These are phyloP conservation scores for Aricia artaxerxes DNA, from an alignment of 2,888 invertebrate genomes.

Conservation along the genomic window DNA sequence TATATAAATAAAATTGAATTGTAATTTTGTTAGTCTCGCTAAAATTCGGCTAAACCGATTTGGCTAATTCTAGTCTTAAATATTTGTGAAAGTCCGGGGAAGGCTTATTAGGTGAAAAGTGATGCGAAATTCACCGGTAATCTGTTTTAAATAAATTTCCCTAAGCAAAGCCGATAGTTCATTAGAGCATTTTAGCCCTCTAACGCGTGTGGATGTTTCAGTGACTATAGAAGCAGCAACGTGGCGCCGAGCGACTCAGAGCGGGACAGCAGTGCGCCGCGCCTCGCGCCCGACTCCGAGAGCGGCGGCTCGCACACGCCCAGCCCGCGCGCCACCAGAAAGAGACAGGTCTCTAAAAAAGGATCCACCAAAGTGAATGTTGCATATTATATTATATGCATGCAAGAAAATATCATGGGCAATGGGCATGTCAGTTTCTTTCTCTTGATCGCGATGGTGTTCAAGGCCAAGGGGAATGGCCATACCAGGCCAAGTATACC, in stretches of 20 bases:
- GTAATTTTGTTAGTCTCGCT: too few relatives aligned
- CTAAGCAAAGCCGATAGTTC: too few relatives aligned
- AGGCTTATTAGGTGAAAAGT: too few relatives aligned
- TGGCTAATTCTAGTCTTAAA: too few relatives aligned
- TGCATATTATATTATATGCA: neutral
- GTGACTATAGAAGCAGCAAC: slow-evolving; percentile 96
- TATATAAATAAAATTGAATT: too few relatives aligned
- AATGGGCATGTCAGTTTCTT: neutral
- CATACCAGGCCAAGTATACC: too few relatives aligned
- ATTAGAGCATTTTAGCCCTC: neutral
- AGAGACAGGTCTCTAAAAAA: slow-evolving; percentile 82
- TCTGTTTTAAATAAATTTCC: too few relatives aligned
- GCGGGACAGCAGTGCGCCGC: slow-evolving; percentile 87
- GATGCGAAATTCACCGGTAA: too few relatives aligned
- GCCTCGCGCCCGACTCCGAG: slow-evolving; percentile 85
- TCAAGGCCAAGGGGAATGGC: too few relatives aligned
- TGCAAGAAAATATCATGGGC: neutral
- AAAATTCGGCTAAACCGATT: too few relatives aligned
- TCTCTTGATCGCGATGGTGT: too few relatives aligned
- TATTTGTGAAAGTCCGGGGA: too few relatives aligned
- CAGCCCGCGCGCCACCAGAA: slow-evolving; percentile 89
- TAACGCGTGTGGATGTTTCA: slow-evolving; percentile 69
- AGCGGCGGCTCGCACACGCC: slow-evolving; percentile 94
- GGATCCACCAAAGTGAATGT: slow-evolving; percentile 23
- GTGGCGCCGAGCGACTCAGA: slow-evolving; percentile 95